phyloP scores from a whole-genome alignment of 2,797 vertebrate species.

The Labroides dimidiatus region DNA sequence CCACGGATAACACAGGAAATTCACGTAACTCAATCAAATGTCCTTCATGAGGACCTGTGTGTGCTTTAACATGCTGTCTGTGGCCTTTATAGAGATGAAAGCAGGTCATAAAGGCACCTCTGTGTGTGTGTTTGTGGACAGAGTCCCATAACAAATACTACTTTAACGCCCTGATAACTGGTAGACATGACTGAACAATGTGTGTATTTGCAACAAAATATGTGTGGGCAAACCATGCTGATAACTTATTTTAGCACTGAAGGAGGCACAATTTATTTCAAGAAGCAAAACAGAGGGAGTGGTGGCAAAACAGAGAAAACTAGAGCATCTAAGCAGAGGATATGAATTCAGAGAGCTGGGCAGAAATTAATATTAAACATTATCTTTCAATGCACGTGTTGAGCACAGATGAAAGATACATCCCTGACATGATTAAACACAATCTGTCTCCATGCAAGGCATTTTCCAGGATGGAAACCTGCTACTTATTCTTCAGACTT shows the following conservation, averaged over 20 bases:
- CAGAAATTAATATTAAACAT: too few relatives aligned
- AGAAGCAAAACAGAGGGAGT: background rate
- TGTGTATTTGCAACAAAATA: conserved; percentile 6
- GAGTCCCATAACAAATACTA: conserved; percentile 12
- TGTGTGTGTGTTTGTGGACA: background rate
- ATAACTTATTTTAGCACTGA: conserved; percentile 24
- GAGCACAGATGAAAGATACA: too few relatives aligned
- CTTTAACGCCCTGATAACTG: conserved; percentile 20
- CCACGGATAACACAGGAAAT: background rate
- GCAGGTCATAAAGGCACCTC: conserved; percentile 1
- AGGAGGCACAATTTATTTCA: background rate
- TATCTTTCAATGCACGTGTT: too few relatives aligned
- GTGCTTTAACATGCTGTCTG: conserved; percentile 24
- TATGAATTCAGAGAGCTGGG: background rate
- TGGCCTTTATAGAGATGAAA: background rate
- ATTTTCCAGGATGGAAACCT: conserved; percentile 22
- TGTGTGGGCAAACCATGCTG: conserved; percentile 1
- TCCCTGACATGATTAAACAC: background rate
- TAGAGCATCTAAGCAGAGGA: conserved; percentile 5
- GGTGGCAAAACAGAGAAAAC: background rate
- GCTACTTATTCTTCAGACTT: conserved; percentile 1
- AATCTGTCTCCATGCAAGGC: background rate
- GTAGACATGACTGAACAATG: conserved; percentile 2
- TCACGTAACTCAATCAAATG: conserved; percentile 13
- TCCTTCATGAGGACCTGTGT: conserved; percentile 27